Base-by-base conservation (phyloP, 2,797 vertebrate genomes). In the Microchirus variegatus region DNA sequence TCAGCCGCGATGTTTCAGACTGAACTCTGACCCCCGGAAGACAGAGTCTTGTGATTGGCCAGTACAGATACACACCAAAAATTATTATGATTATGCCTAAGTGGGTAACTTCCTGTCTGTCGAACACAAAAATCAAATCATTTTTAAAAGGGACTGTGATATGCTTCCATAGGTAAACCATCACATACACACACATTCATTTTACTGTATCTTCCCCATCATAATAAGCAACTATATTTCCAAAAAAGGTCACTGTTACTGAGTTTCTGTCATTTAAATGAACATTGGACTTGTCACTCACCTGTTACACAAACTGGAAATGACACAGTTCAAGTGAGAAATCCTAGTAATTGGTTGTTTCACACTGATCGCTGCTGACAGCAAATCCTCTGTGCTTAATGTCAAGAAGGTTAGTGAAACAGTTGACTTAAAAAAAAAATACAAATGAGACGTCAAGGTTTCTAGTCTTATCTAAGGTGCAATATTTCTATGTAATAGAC, bases 191-290 rank as follows among this genome's bases (percentile, higher is more conserved):
- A 67, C 53, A n/a, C n/a, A n/a, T n/a, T n/a, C n/a, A n/a, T n/a
- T n/a, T n/a, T 58, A 73, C 51, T 57, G 50, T 46, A 41, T 26
- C 7, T 53, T 49, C 44, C 46, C 56, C 66, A 53, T 59, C 53
- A 51, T 58, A 67, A 52, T 51, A 50, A 67, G 59, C 51, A 13
- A 11, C 47, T 57, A 6, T 45, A 59, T 65, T 40, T 72, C 50
- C 53, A n/a, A n/a, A n/a, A n/a, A n/a, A n/a, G n/a, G n/a, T n/a
- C n/a, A n/a, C n/a, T n/a, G n/a, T n/a, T n/a, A n/a, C n/a, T n/a
- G n/a, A n/a, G 55, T 76, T 60, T 75, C 35, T 59, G 63, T 67
- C 62, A 82, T 67, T 48, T 31, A 85, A 88, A 90, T 82, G 70
- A 81, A 63, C 59, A 73, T 40, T 59, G 51, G 54, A 49, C 46